phyloP scores from a whole-genome alignment of 2,888 invertebrate genomes.

The Nomada ruficornis region DNA sequence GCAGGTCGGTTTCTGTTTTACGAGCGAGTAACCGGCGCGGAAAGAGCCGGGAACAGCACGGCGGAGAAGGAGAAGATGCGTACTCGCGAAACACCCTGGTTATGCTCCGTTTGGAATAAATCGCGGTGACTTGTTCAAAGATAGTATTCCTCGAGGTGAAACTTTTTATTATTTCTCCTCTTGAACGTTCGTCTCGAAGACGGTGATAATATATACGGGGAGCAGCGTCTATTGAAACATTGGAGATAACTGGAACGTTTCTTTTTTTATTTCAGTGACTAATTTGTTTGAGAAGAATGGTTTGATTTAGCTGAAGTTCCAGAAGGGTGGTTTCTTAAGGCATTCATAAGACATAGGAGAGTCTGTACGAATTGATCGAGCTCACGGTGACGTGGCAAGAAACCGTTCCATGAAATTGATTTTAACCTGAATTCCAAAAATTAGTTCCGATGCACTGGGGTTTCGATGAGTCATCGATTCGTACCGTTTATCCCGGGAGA shows the following conservation, averaged over 20 bases:
- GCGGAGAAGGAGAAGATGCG: neutral
- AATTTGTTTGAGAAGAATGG: neutral
- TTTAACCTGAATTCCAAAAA: constrained; percentile 43
- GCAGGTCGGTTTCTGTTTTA: constrained; percentile 79
- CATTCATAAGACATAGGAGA: neutral
- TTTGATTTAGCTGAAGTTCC: no score
- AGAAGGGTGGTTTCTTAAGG: neutral
- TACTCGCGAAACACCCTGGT: constrained; percentile 19
- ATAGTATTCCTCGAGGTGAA: neutral
- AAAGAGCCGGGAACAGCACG: constrained; percentile 33
- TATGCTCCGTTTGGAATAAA: constrained; percentile 9
- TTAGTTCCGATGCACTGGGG: constrained; percentile 35
- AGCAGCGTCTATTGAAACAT: no score
- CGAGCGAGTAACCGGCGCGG: constrained; percentile 73
- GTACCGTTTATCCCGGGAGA: neutral
- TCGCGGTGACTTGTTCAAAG: neutral
- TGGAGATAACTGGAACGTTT: no score
- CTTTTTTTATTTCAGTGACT: no score
- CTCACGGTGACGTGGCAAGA: constrained; percentile 31
- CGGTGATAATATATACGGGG: no score
- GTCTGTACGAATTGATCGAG: constrained; percentile 12
- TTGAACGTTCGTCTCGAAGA: neutral
- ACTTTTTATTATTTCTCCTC: neutral
- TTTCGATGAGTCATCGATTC: constrained; percentile 23
- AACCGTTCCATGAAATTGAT: constrained; percentile 38